Evolutionary conservation across 2,888 invertebrate species (phyloP), one percentile per base, ranked within the genome.

Genomic region (Plusia festucae): DNA sequence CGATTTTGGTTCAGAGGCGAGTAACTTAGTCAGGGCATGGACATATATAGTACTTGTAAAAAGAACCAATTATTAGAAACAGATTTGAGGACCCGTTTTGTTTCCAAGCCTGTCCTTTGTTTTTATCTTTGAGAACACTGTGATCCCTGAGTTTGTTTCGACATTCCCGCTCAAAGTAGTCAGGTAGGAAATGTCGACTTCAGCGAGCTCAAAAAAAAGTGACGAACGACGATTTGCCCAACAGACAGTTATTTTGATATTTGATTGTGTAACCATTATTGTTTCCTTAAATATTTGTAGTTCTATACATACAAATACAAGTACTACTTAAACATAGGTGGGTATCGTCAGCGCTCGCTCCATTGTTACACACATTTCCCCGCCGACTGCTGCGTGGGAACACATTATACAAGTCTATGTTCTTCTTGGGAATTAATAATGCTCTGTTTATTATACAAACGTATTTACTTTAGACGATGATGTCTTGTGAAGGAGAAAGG

Each of bases 211-310:
- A n/a, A n/a, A n/a, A n/a, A n/a, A n/a, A n/a, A n/a, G n/a, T n/a
- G n/a, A n/a, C n/a, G n/a, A n/a, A n/a, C n/a, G n/a, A n/a, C n/a
- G n/a, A n/a, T n/a, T 15, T 40, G 40, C 5, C 40, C n/a, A 70
- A 65, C 65, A 64, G 24, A 53, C n/a, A 46, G 53, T 70, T 59
- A 2, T 34, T 5, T 40, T n/a, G 0, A 40, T 65, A 65, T 59
- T 53, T 63, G 68, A 65, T 76, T n/a, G n/a, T n/a, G 73, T 72
- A 70, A 69, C 76, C 67, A 76, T 65, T 60, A 76, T 71, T 70
- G 75, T 73, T 62, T 66, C 34, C 24, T 44, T 76, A 9, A 70
- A 68, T 66, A 65, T 71, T 68, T 11, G 52, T 53, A 34, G 46
- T 51, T 24, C 46, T 59, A 24, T 55, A 60, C 40, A 24, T 55